Base-by-base conservation (phyloP, 2,113 vertebrate species). In the Archocentrus centrarchus region DNA sequence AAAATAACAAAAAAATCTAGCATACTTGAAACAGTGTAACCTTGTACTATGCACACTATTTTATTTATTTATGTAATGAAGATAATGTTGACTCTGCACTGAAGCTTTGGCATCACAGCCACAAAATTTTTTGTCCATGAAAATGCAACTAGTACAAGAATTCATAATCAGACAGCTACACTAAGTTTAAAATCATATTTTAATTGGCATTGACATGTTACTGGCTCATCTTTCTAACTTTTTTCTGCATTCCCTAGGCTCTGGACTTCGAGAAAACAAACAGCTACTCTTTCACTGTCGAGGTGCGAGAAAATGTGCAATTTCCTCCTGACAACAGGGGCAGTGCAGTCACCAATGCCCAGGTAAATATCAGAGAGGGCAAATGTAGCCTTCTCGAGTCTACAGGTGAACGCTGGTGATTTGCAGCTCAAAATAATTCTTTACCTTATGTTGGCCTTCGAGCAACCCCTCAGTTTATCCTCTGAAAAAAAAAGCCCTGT, bases 181-280 rank as follows among this genome's bases (percentile, higher is more conserved):
- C 47, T 73, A 32, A 57, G n/a, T n/a, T 4, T n/a, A 57, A 57
- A 57, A n/a, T n/a, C 20, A 57, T 57, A 3, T 35, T 73, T 6
- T 14, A 39, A 64, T 41, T 11, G 55, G 11, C 14, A 5, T 7
- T 53, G 3, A 53, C 66, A 1, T 1, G 27, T 32, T 73, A 27
- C 8, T 47, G 4, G 63, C 20, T 55, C 3, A 2, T 14, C 61
- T 79, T 20, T 9, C 2, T 30, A n/a, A 22, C 22, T 15, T 37
- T 30, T 63, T 58, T 59, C 83, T 30, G 32, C 76, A 81, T 6
- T 80, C 8, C 63, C 3, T 90, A 99, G 98, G 89, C 94, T 75
- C 93, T 99, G 81, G 97, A 99, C 91, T 99, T 94, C 0, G 98
- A 99, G 87, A 94, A 85, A 10, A 93, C 0, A 2, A 79, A 10